phyloP scores from a whole-genome alignment of 2,888 invertebrate genomes.

The Tholera decimalis region DNA sequence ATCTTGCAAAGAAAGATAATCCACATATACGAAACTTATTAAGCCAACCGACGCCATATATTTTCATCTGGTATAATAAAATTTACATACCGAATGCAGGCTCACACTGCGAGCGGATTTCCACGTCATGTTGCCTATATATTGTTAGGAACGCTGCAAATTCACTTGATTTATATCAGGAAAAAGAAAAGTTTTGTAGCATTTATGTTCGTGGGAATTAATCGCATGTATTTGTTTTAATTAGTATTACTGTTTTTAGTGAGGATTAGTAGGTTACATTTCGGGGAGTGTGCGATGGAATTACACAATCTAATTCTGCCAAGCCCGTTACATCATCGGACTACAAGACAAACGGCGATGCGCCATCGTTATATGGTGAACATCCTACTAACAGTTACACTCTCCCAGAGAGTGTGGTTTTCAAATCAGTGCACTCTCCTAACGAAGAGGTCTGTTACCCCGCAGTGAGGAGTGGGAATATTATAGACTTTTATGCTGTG shows the following conservation, averaged over 20 bases:
- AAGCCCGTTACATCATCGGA: too few species aligned
- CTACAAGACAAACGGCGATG: too few species aligned
- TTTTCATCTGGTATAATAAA: slow-evolving; percentile 79
- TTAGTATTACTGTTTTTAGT: slow-evolving; percentile 4
- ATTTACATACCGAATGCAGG: slow-evolving; percentile 78
- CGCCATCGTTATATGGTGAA: too few species aligned
- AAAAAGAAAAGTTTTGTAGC: slow-evolving; percentile 44
- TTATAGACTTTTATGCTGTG: too few species aligned
- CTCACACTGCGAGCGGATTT: slow-evolving; percentile 68
- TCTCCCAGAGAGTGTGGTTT: too few species aligned
- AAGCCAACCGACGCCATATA: slow-evolving; percentile 68
- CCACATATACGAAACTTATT: slow-evolving; percentile 65
- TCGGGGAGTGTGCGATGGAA: too few species aligned
- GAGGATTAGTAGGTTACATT: too few species aligned
- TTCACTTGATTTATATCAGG: slow-evolving; percentile 61
- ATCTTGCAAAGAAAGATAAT: slow-evolving; percentile 49
- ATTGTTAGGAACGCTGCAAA: slow-evolving; percentile 61
- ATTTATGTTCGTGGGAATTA: slow-evolving; percentile 23
- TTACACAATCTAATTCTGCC: too few species aligned
- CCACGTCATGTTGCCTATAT: slow-evolving; percentile 65
- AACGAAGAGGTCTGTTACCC: too few species aligned
- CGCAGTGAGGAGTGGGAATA: too few species aligned
- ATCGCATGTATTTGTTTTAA: slow-evolving; percentile 28
- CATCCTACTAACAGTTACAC: too few species aligned
- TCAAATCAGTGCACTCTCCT: too few species aligned